Evolutionary conservation across 2,113 vertebrate genomes (phyloP).

Genomic region (Ploceus nigricollis): DNA sequence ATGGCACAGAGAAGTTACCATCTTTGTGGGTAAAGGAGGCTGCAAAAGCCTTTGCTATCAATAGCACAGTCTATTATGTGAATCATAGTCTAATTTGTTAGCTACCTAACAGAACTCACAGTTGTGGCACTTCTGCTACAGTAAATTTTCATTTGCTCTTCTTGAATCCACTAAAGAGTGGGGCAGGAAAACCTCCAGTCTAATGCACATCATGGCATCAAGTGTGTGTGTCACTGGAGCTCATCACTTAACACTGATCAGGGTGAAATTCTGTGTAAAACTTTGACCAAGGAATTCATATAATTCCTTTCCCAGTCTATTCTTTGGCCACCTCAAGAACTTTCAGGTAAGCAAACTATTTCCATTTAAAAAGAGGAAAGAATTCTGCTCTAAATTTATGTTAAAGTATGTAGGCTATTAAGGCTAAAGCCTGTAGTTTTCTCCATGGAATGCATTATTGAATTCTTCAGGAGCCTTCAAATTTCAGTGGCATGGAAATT

Average conservation of each 20-base stretch:
- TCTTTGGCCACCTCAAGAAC: neutral
- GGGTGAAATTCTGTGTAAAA: neutral
- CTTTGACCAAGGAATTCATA: neutral
- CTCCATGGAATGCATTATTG: neutral
- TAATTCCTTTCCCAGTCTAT: neutral
- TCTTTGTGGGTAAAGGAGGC: neutral
- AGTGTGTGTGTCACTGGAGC: neutral
- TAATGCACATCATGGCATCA: neutral
- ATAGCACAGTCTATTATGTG: neutral
- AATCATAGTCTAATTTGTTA: neutral
- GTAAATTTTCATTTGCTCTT: neutral
- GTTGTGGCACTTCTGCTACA: neutral
- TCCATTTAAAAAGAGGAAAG: neutral
- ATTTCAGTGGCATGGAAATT: neutral
- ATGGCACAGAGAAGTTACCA: neutral
- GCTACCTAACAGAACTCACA: neutral
- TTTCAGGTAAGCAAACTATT: neutral
- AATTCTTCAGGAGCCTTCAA: neutral
- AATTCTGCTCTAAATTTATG: neutral
- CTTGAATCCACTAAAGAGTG: neutral
- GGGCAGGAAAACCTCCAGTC: neutral
- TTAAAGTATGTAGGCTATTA: neutral
- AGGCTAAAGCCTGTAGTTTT: neutral
- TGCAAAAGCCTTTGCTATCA: neutral
- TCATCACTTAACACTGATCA: neutral